Base-by-base conservation (phyloP, 2,113 vertebrate genomes). In the Chaetops frenatus region DNA sequence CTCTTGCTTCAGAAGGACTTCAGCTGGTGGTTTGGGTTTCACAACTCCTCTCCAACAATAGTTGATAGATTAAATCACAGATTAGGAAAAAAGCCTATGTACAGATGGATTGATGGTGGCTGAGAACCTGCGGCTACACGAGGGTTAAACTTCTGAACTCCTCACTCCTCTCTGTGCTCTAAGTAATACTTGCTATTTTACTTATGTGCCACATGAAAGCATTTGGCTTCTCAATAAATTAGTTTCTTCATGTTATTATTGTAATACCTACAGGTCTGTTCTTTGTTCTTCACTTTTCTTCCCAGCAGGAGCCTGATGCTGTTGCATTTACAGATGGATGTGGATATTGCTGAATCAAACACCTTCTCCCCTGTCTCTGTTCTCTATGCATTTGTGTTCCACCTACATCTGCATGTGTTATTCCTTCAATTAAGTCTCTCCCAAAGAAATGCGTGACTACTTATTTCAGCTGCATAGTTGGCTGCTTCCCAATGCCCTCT, bases 401-500 rank as follows among this genome's bases (percentile, higher is more conserved):
- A 58, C 60, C 38, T 48, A 65, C 53, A 95, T 81, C 81, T 87
- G 89, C 71, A 38, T 92, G 77, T 87, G 76, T 95, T 95, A 87
- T 48, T 92, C 70, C 70, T 81, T 70, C 85, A 83, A 76, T 95
- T 95, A 93, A 88, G 54, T 90, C 70, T 93, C 62, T 80, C 71
- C 74, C 66, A 73, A 85, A 92, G 35, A 86, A 80, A 78, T 31
- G 74, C 17, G 50, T 90, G 91, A 88, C 85, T 95, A 40, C 90
- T 89, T 90, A 90, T 47, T 91, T 96, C 88, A 90, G 79, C 60
- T 77, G 47, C 88, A 74, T 80, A 94, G 51, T 56, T 96, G 93
- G 88, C 92, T 84, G 90, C 92, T 93, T 93, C 69, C 94, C 93
- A 96, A 2, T 18, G 53, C 69, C 74, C 38, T 92, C 60, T 86